phyloP scores from a whole-genome alignment of 1,140 invertebrate genomes.

The Caerostris darwini region DNA sequence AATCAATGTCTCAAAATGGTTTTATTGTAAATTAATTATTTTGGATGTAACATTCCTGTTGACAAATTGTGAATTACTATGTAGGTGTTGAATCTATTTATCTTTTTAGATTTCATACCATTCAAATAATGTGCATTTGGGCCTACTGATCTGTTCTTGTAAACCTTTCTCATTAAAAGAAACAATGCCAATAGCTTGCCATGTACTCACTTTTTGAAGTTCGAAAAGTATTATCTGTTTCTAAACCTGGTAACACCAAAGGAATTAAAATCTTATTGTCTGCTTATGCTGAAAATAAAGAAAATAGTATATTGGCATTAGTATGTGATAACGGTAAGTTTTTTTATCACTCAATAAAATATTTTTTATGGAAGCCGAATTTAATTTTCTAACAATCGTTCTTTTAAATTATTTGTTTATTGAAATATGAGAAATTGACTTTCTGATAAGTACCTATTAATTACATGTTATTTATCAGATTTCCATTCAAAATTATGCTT shows the following conservation, averaged over 20 bases:
- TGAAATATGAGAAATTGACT: not conserved
- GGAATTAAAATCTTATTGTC: conserved; percentile 52
- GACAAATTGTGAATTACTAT: too few species aligned
- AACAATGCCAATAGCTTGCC: not conserved
- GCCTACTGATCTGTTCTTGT: too few species aligned
- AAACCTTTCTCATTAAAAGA: not conserved
- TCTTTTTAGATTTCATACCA: too few species aligned
- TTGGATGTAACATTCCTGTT: too few species aligned
- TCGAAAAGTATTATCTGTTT: conserved; percentile 67
- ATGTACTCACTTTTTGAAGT: conserved; percentile 77
- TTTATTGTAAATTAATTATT: too few species aligned
- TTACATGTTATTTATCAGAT: not conserved
- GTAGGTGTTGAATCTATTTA: too few species aligned
- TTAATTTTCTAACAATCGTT: not conserved
- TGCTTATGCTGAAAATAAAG: conserved; percentile 65
- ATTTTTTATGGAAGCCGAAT: not conserved
- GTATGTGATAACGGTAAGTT: conserved; percentile 76
- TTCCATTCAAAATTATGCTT: not conserved
- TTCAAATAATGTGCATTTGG: too few species aligned
- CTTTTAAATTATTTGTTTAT: not conserved
- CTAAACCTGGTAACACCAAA: conserved; percentile 38
- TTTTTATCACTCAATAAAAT: not conserved
- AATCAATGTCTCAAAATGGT: too few species aligned
- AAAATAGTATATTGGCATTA: conserved; percentile 63
- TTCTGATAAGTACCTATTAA: not conserved